Evolutionary conservation across 1,140 invertebrate genomes (phyloP).

Genomic region (Cherax quadricarinatus): DNA sequence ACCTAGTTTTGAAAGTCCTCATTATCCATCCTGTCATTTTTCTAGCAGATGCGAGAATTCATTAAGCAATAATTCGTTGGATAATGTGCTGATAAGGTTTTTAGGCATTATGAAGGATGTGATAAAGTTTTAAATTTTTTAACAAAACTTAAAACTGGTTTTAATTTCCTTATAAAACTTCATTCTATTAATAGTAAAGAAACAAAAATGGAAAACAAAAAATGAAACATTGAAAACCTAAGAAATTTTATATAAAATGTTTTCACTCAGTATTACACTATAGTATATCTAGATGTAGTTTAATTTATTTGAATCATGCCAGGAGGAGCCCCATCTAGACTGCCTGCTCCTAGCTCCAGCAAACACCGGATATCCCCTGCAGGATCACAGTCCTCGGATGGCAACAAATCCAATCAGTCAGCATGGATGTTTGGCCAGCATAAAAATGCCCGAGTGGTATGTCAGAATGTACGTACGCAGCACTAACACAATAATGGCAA

Average conservation of each 20-base stretch:
- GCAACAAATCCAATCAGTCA: slow-evolving; percentile 21
- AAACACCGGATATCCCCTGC: slow-evolving; percentile 43
- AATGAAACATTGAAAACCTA: not conserved
- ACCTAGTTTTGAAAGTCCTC: too few species aligned
- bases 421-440: slow-evolving; percentile 82
- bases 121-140: too few species aligned
- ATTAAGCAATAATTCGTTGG: too few species aligned
- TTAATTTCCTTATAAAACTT: too few species aligned
- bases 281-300: not conserved
- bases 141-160: too few species aligned
- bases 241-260: not conserved
- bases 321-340: slow-evolving; percentile 28
- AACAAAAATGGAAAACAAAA: not conserved
- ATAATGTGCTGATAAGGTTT: too few species aligned
- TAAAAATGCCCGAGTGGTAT: slow-evolving; percentile 81
- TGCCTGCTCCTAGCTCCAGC: slow-evolving; percentile 43
- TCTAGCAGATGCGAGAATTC: too few species aligned
- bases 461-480: slow-evolving; percentile 68
- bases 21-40: too few species aligned
- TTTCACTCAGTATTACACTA: not conserved
- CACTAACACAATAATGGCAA: slow-evolving; percentile 62
- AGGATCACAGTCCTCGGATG: not conserved
- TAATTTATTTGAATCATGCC: not conserved
- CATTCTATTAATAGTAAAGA: too few species aligned
- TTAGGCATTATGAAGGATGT: too few species aligned